Conservation (phyloP, 2,797 vertebrate species). For the Linurgus olivaceus region DNA sequence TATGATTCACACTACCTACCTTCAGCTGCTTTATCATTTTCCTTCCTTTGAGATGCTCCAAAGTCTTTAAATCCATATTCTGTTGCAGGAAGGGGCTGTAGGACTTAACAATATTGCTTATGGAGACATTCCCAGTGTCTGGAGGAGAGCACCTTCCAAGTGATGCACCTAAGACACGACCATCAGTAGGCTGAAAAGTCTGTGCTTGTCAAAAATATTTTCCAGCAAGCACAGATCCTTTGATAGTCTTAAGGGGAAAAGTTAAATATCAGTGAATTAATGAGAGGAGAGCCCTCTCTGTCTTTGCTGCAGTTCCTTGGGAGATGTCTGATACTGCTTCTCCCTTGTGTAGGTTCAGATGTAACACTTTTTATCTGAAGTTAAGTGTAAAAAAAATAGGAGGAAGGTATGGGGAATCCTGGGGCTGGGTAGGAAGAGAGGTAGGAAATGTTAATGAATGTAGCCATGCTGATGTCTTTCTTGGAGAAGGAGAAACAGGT, state of each 20-base stretch:
- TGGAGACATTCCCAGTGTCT: neutral
- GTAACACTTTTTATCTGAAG: constrained; percentile 2
- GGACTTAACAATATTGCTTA: neutral
- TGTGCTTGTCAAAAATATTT: neutral
- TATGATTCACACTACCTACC: neutral
- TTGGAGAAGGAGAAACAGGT: neutral
- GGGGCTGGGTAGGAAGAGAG: neutral
- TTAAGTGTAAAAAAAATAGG: neutral
- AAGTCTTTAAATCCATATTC: neutral
- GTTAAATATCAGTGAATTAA: neutral
- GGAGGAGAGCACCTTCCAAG: neutral
- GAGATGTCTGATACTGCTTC: neutral
- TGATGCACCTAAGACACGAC: neutral
- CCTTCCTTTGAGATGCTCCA: neutral
- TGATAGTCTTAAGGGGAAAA: neutral
- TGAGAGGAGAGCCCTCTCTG: neutral
- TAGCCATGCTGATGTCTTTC: constrained; percentile 32
- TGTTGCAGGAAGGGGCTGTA: neutral
- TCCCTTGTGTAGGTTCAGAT: neutral
- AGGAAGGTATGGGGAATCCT: constrained; percentile 7
- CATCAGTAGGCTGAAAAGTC: neutral
- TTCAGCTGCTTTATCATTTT: neutral
- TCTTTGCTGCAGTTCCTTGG: neutral
- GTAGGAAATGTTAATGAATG: constrained; percentile 37
- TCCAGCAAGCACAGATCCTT: neutral